Percentiles rank a stretch among this genome's conserved stretches.
Conservation (phyloP, 2,797 vertebrate genomes). For the Distichodus sexfasciatus region DNA sequence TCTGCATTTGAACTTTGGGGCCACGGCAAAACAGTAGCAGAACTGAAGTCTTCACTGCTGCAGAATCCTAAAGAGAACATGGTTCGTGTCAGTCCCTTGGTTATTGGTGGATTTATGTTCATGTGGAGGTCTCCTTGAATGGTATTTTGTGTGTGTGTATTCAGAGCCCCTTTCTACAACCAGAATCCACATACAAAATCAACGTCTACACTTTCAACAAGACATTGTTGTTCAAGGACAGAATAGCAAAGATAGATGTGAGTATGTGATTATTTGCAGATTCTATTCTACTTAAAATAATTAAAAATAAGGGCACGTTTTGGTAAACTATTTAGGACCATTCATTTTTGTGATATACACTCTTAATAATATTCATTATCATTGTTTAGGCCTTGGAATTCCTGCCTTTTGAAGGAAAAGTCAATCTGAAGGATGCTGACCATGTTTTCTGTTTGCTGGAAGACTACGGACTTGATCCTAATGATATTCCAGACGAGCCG, state of each 20-base stretch:
- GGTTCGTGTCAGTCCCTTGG: conserved; percentile 67
- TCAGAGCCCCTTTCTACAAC: conserved; percentile 83
- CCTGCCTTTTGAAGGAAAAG: conserved; percentile 89
- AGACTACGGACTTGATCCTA: conserved; percentile 92
- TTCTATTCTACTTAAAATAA: too few relatives aligned
- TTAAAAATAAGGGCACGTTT: too few relatives aligned
- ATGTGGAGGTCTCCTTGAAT: background rate
- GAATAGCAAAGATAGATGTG: conserved; percentile 91
- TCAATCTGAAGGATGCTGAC: conserved; percentile 88
- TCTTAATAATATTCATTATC: background rate
- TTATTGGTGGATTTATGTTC: background rate
- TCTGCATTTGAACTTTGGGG: conserved; percentile 97
- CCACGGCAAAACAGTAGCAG: conserved; percentile 79
- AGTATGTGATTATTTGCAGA: conserved; percentile 55
- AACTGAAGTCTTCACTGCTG: conserved; percentile 84
- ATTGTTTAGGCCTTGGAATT: conserved; percentile 82
- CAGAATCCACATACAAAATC: conserved; percentile 89
- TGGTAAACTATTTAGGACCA: too few relatives aligned
- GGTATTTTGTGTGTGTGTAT: conserved; percentile 1
- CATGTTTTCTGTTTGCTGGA: conserved; percentile 90
- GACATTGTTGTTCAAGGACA: conserved; percentile 86
- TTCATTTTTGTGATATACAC: too few relatives aligned
- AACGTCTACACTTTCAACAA: conserved; percentile 95
- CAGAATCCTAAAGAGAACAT: conserved; percentile 83
- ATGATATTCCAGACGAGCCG: conserved; percentile 86